Evolutionary conservation across 2,113 vertebrate genomes (phyloP).

Genomic region (Protobothrops flavoviridis): DNA sequence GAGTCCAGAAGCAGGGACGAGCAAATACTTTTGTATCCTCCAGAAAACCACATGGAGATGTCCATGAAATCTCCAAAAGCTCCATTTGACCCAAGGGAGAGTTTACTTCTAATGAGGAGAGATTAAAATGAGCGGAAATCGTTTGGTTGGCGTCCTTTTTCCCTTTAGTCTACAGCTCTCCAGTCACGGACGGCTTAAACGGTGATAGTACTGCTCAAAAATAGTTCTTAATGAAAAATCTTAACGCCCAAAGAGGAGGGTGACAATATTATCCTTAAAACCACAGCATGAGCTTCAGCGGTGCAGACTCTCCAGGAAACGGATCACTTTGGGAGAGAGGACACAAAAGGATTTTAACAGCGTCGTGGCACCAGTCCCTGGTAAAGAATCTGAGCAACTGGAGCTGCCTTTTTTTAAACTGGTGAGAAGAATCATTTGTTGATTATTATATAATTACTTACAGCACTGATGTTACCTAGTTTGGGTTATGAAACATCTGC

Average conservation of each 20-base stretch:
- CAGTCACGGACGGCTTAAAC: constrained; percentile 20
- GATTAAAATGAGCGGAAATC: constrained; percentile 22
- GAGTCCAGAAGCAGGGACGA: background rate
- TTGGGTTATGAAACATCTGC: too few relatives aligned
- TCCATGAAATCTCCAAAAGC: background rate
- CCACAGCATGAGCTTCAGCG: background rate
- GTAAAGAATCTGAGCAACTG: background rate
- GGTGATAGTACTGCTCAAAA: background rate
- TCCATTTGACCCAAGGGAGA: background rate
- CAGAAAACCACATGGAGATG: background rate
- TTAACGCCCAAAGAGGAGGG: constrained; percentile 3
- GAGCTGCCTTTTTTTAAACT: background rate
- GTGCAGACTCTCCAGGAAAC: background rate
- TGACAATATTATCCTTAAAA: background rate
- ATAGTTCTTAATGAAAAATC: constrained; percentile 28
- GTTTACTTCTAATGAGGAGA: background rate
- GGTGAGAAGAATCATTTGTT: background rate
- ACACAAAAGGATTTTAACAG: background rate
- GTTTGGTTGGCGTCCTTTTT: constrained; percentile 18
- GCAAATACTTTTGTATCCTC: background rate
- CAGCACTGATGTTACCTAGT: too few relatives aligned
- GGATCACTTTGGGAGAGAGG: constrained; percentile 1
- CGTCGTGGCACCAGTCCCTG: background rate
- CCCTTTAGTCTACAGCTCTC: background rate
- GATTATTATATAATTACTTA: background rate